phyloP scores from a whole-genome alignment of 2,797 vertebrate species.

The Coccyzus lansbergi region DNA sequence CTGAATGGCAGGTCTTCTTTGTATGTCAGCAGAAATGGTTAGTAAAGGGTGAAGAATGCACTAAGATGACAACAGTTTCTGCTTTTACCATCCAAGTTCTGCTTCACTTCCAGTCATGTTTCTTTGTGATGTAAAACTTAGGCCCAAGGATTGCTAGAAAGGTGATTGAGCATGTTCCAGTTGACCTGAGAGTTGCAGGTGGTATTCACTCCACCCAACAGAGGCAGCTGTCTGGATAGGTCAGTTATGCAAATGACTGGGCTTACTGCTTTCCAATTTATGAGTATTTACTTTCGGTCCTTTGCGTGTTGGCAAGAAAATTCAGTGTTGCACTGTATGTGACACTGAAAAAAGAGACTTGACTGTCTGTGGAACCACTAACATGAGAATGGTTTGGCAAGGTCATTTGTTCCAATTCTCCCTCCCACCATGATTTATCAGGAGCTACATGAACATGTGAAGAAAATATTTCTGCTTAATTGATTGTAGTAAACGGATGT shows the following conservation, averaged over 20 bases:
- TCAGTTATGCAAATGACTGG: not conserved
- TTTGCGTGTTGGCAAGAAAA: not conserved
- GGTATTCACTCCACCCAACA: not conserved
- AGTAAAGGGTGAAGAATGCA: not conserved
- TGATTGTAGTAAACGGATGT: not conserved
- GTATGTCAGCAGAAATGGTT: not conserved
- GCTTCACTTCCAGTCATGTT: not conserved
- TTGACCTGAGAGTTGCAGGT: not conserved
- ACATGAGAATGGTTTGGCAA: not conserved
- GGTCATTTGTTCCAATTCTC: not conserved
- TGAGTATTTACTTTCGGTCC: rapidly evolving
- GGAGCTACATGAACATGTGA: not conserved
- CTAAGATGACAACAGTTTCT: not conserved
- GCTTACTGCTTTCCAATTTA: not conserved
- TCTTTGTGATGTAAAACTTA: not conserved
- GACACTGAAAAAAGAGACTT: not conserved
- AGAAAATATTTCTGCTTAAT: constrained; percentile 41
- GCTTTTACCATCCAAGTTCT: not conserved
- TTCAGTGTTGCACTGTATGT: not conserved
- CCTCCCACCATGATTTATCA: not conserved
- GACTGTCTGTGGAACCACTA: not conserved
- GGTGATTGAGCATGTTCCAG: not conserved
- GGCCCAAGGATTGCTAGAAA: not conserved
- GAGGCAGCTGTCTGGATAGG: not conserved
- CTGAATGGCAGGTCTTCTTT: not conserved